These are phyloP conservation scores for Meghimatium bilineatum DNA, from an alignment of 2,888 invertebrate genomes.

Conservation along the genomic window DNA sequence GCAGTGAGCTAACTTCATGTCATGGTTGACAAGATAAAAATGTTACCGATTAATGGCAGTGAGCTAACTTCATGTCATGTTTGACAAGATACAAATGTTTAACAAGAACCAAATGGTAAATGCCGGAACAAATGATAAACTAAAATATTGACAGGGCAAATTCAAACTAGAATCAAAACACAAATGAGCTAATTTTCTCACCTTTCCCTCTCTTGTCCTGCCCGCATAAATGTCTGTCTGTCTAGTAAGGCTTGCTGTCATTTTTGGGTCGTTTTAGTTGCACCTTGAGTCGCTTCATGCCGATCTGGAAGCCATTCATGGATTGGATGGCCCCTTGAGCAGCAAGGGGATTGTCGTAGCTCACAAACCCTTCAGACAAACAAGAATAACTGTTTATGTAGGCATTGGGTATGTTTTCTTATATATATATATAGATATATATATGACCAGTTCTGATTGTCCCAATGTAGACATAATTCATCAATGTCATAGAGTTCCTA, in stretches of 20 bases:
- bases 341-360: conserved; percentile 98
- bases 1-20: no score
- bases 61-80: no score
- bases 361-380: conserved; percentile 91
- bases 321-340: conserved; percentile 99
- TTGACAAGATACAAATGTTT: no score
- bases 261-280: conserved; percentile 99
- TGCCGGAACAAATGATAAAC: not conserved
- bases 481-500: no score
- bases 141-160: not conserved
- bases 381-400: not conserved
- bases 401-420: no score
- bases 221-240: conserved; percentile 36
- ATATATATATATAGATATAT: no score
- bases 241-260: conserved; percentile 96
- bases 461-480: no score
- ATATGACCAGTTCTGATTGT: no score
- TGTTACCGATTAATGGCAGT: no score
- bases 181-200: conserved; percentile 4
- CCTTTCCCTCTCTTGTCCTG: conserved; percentile 46
- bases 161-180: not conserved
- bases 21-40: no score
- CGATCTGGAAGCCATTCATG: conserved; percentile 99
- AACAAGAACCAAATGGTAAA: not conserved
- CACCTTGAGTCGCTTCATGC: conserved; percentile 99